Evolutionary conservation across 2,888 invertebrate genomes (phyloP), one percentile per base, ranked within the genome.

Genomic region (Lingula anatina): DNA sequence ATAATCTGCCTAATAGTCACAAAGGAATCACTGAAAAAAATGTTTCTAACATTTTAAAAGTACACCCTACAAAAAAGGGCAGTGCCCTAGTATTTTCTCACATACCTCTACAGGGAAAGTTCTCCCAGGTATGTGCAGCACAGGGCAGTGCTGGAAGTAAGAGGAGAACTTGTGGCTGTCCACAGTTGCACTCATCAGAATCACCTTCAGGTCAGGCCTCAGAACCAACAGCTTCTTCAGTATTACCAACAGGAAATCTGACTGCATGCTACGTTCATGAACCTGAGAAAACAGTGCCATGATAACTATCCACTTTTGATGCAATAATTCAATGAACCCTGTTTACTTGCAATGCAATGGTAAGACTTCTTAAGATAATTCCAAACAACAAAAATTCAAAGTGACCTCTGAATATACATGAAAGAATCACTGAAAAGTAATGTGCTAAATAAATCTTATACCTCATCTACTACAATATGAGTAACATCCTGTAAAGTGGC

Each of bases 111-210:
- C 69, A 47, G 70, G 65, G 49, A 66, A 71, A 7, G 70, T 68
- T 41, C 70, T 53, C 7, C 74, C 74, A 40, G 72, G 71, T 23
- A 74, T 69, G 26, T 62, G 59, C 28, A 73, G 62, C 3, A 72
- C 63, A 18, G 69, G 70, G 55, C 73, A 72, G 49, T 66, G 61
- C 21, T 60, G 50, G 57, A 75, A 73, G 55, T 71, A 75, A 3
- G 61, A 46, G 0, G 70, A 71, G 51, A 73, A 71, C 49, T 70
- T 71, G 25, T 64, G 59, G 46, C 65, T 62, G 57, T 75, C 73
- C 40, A 74, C 44, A 5, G 75, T 75, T 5, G 75, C 75, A 58
- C 71, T 72, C 73, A 74, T 75, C 52, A 75, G 51, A 15, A 75
- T 61, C n/a, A 74, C 66, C 55, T 66, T 66, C 21, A 68, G 53